phyloP scores from a whole-genome alignment of 2,888 invertebrate species.

The Zaprionus lineosus region DNA sequence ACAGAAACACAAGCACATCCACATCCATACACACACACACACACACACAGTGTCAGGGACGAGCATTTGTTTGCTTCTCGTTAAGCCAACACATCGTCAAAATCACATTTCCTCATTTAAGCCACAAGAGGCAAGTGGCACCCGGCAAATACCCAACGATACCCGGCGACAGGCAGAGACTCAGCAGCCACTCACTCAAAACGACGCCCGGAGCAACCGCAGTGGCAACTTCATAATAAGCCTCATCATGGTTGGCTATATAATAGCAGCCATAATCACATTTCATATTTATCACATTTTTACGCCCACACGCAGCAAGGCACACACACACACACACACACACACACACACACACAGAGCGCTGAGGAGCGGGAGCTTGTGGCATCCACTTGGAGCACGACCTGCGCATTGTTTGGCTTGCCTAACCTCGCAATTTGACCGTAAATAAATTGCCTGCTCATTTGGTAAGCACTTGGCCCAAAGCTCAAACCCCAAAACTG shows the following conservation, averaged over 20 bases:
- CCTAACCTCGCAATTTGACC: conserved; percentile 80
- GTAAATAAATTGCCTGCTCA: conserved; percentile 81
- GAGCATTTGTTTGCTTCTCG: conserved; percentile 41
- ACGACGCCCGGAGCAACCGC: conserved; percentile 72
- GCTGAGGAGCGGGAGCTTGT: background rate
- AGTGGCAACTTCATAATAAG: conserved; percentile 73
- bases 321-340: too few relatives aligned
- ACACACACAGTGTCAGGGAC: background rate
- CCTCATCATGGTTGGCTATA: conserved; percentile 69
- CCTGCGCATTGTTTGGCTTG: conserved; percentile 65
- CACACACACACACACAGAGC: too few relatives aligned
- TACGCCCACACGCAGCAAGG: conserved; percentile 65
- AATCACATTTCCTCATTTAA: conserved; percentile 76
- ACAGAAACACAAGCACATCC: conserved; percentile 33
- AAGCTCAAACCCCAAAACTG: conserved; percentile 31
- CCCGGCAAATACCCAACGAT: background rate
- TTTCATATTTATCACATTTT: conserved; percentile 80
- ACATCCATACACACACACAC: conserved; percentile 9
- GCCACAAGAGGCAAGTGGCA: conserved; percentile 7
- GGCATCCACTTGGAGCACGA: conserved; percentile 33
- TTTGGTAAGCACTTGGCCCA: conserved; percentile 75
- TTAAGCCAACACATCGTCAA: conserved; percentile 80
- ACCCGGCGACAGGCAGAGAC: conserved; percentile 2
- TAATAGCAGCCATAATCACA: conserved; percentile 79
- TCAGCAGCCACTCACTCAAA: conserved; percentile 63